phyloP scores from a whole-genome alignment of 2,113 vertebrate genomes.

The Ictalurus furcatus region DNA sequence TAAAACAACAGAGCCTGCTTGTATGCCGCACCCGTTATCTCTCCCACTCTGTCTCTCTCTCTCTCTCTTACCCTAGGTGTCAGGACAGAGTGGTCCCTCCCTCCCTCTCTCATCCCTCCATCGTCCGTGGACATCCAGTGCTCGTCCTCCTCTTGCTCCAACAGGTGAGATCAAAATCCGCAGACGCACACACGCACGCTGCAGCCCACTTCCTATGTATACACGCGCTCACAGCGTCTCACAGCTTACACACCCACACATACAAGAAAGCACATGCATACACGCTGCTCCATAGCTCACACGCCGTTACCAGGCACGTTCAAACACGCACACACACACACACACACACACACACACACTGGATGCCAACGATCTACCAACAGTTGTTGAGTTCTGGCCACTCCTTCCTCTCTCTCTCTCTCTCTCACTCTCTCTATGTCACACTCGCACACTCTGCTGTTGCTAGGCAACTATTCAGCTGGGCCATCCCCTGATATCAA shows the following conservation, averaged over 20 bases:
- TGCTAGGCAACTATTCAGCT: slow-evolving; percentile 68
- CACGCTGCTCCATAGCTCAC: slow-evolving; percentile 16
- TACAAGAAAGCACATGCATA: not conserved
- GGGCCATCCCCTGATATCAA: slow-evolving; percentile 48
- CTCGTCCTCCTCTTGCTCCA: not conserved
- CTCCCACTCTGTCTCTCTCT: not conserved
- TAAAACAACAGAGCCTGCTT: not conserved
- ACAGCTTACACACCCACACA: slow-evolving; percentile 13
- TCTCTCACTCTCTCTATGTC: slow-evolving; percentile 19
- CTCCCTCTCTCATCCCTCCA: slow-evolving; percentile 29
- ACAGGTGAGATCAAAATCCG: slow-evolving; percentile 19
- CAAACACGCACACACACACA: slow-evolving; percentile 22
- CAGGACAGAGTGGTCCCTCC: not conserved
- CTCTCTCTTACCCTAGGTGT: not conserved
- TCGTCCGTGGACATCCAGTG: slow-evolving; percentile 37
- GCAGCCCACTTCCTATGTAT: not conserved
- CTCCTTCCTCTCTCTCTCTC: slow-evolving; percentile 50
- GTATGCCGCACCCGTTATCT: slow-evolving; percentile 18
- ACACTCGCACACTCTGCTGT: slow-evolving; percentile 53
- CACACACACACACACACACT: slow-evolving; percentile 49
- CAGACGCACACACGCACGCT: slow-evolving; percentile 23
- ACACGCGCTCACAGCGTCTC: not conserved
- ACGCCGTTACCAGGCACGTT: slow-evolving; percentile 16
- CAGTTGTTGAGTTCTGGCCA: slow-evolving; percentile 62
- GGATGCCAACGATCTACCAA: slow-evolving; percentile 48